Base-by-base conservation (phyloP, 2,888 invertebrate species). In the Eupelmus urozonus region DNA sequence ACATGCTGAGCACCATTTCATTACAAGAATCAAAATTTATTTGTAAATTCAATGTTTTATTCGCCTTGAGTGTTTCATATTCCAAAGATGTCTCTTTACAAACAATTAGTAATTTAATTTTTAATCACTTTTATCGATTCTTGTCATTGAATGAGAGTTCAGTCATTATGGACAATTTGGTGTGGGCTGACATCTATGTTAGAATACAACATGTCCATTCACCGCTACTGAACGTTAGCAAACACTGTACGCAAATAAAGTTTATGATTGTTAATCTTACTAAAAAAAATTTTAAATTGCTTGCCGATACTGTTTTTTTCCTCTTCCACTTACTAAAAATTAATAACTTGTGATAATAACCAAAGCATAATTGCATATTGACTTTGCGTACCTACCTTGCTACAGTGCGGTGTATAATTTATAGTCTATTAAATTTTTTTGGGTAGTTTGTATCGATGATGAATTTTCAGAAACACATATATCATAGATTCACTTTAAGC, bases 181-280 rank as follows among this genome's bases (percentile, higher is more conserved):
- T 89, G 89, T 89, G 88, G 89, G 89, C 89, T 89, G 89, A 89
- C 88, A 86, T 89, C 85, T 88, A 87, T 89, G 89, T 89, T 89
- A 89, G 89, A 89, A 82, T 87, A 87, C 86, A 88, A 88, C 87
- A 87, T 87, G 88, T 88, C 85, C 87, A 89, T 88, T 85, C 85
- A 86, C 84, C 85, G 85, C 85, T 84, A 83, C 86, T 85, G 85
- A 82, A 85, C 85, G 85, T 84, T 84, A 86, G 86, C 86, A 85
- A 85, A 82, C 76, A 82, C 82, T 83, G 82, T 85, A 83, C 83
- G 83, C 84, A 82, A 81, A 76, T 76, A 57, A 62, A 72, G 42
- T 55, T 53, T 42, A 55, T 42, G 34, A 60, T 78, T 62, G 53
- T 0, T 45, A n/a, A 69, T 40, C 11, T 5, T 42, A 79, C 51